Conservation (phyloP, 2,888 invertebrate species). For the Conomelus anceps region DNA sequence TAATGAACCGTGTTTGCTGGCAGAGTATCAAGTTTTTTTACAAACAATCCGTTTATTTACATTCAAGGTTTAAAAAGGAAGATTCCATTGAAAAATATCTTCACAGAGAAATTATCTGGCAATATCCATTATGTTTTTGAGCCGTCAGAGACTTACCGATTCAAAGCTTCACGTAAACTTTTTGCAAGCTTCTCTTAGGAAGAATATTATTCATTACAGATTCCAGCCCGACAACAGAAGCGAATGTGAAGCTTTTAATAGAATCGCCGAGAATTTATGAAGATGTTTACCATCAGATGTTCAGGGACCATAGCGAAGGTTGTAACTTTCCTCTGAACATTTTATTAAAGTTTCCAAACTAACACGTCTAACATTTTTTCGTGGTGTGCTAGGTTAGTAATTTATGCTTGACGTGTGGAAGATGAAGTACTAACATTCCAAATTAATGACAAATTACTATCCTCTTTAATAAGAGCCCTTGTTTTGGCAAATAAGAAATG, state of each 20-base stretch:
- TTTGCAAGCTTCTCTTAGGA: neutral
- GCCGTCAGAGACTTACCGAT: neutral
- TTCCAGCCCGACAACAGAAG: conserved; percentile 12
- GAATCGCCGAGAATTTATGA: conserved; percentile 19
- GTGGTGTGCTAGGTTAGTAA: neutral
- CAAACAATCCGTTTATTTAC: neutral
- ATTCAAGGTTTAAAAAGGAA: neutral
- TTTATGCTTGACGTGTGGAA: neutral
- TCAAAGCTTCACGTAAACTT: neutral
- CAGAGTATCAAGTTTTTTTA: neutral
- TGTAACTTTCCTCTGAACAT: neutral
- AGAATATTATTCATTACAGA: conserved; percentile 1
- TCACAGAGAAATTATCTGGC: neutral
- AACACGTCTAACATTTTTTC: neutral
- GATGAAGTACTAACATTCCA: neutral
- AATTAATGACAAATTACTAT: neutral
- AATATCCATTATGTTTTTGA: neutral
- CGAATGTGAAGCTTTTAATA: conserved; percentile 16
- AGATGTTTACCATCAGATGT: conserved; percentile 22
- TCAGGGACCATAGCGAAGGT: conserved; percentile 21
- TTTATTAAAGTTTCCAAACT: neutral
- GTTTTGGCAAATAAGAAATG: neutral
- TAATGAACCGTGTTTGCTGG: neutral
- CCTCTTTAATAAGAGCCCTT: neutral
- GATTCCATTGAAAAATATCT: neutral